Conservation (phyloP, 2,113 vertebrate genomes). For the Rhinopomastus cyanomelas region DNA sequence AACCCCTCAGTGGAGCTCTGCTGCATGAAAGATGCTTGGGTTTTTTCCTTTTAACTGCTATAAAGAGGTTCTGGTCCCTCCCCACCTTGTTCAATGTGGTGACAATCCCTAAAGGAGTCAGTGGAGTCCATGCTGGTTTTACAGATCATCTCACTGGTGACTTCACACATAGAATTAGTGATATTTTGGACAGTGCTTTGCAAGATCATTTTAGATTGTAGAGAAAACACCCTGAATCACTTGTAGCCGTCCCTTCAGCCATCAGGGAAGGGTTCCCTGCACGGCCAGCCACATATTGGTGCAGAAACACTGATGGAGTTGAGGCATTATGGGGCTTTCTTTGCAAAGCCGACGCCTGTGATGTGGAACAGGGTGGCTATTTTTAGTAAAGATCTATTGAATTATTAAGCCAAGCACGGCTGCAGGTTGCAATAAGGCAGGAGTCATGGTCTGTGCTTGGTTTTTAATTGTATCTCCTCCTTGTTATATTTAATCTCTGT, state of each 20-base stretch:
- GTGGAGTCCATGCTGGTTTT: not conserved
- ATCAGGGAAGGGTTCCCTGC: not conserved
- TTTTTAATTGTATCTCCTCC: not conserved
- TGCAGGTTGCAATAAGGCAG: not conserved
- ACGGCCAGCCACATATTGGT: not conserved
- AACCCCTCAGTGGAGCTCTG: not conserved
- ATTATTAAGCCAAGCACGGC: not conserved
- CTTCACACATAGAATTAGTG: not conserved
- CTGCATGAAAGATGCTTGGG: not conserved
- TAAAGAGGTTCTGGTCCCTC: not conserved
- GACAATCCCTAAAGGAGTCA: not conserved
- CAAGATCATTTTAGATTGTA: rapidly evolving
- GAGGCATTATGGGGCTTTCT: not conserved
- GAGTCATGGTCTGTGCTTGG: not conserved
- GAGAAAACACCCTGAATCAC: not conserved
- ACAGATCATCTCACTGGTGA: not conserved
- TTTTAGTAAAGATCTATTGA: not conserved
- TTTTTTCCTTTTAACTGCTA: not conserved
- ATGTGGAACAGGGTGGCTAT: not conserved
- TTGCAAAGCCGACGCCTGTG: not conserved
- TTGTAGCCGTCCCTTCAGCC: not conserved
- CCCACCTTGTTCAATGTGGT: rapidly evolving
- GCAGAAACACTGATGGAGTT: not conserved
- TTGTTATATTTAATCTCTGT: not conserved
- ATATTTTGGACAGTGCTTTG: not conserved